Conservation (phyloP, 2,113 vertebrate genomes). For the Erythrocebus patas region DNA sequence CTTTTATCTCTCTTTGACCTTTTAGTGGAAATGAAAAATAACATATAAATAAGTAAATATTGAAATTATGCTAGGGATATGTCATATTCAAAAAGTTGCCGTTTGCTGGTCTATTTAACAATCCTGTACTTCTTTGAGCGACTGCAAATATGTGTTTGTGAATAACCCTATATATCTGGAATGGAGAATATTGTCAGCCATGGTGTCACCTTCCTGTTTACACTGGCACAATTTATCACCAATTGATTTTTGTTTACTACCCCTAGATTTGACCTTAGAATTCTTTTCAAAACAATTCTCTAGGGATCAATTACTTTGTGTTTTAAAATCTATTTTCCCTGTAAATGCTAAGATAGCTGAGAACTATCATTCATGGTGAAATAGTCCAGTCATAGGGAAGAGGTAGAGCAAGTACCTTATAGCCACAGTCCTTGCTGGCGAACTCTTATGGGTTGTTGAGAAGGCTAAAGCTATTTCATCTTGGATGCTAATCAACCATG, state of each 20-base stretch:
- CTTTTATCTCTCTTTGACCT: not conserved
- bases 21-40: not conserved
- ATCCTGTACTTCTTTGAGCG: not conserved
- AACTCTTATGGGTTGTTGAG: not conserved
- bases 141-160: not conserved
- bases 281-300: not conserved
- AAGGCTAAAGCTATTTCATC: not conserved
- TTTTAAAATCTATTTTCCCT: not conserved
- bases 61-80: not conserved
- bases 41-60: not conserved
- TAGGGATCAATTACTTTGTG: not conserved
- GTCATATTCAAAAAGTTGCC: not conserved
- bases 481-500: not conserved
- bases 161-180: not conserved
- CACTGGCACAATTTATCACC: not conserved
- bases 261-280: not conserved
- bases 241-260: not conserved
- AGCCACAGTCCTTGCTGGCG: rapidly evolving
- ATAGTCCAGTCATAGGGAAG: rapidly evolving
- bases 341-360: not conserved
- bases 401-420: not conserved
- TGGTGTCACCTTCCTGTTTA: not conserved
- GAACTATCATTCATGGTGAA: not conserved
- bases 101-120: not conserved
- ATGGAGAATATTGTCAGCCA: not conserved